Conservation (phyloP, 2,888 invertebrate species). For the Heliconius aoede region DNA sequence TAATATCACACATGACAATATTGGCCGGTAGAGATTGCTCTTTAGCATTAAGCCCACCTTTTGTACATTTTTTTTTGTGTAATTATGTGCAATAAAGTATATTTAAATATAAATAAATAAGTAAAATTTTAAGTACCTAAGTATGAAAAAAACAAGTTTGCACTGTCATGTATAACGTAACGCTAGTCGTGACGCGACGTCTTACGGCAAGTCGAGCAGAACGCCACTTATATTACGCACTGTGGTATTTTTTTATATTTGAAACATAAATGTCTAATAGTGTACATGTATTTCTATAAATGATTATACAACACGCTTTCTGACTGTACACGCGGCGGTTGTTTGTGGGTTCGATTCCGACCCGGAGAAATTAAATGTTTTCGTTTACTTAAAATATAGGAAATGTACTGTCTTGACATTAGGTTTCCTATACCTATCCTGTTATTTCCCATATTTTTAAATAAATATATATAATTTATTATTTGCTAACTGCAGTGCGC, state of each 20-base stretch:
- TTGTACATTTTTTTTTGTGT: too few species aligned
- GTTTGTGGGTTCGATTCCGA: not conserved
- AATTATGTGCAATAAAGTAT: too few species aligned
- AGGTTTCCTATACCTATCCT: too few species aligned
- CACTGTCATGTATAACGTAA: constrained; percentile 13
- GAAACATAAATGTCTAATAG: not conserved
- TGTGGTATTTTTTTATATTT: not conserved
- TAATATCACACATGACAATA: too few species aligned
- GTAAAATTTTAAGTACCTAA: not conserved
- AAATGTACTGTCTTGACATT: too few species aligned
- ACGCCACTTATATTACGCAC: not conserved
- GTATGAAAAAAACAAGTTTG: not conserved
- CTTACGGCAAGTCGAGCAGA: not conserved
- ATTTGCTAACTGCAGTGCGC: constrained; percentile 24
- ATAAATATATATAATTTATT: not conserved
- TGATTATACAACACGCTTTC: not conserved
- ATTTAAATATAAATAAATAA: too few species aligned
- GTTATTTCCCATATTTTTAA: not conserved
- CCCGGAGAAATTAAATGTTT: not conserved
- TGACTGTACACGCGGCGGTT: not conserved
- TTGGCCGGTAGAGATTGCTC: too few species aligned
- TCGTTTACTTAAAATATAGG: not conserved
- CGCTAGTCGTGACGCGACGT: constrained; percentile 11
- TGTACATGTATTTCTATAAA: not conserved
- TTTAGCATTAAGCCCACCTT: too few species aligned